phyloP scores from a whole-genome alignment of 2,113 vertebrate genomes.

The Anser brachyrhynchus region DNA sequence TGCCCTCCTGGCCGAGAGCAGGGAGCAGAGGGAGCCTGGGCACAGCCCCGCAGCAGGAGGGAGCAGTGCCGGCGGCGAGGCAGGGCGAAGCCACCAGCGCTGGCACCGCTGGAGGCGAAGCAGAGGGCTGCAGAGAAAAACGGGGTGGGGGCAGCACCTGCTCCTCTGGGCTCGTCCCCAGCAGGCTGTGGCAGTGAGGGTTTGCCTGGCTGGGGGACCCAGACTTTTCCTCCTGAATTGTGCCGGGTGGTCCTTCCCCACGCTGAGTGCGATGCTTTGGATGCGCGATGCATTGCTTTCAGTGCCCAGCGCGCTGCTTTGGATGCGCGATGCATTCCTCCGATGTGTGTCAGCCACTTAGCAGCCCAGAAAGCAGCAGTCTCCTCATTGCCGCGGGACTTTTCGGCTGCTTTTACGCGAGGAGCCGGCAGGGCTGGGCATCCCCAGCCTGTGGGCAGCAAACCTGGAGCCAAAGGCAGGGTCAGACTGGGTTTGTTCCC shows the following conservation, averaged over 20 bases:
- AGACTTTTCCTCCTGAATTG: background rate
- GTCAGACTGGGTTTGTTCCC: background rate
- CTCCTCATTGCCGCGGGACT: background rate
- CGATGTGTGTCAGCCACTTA: background rate
- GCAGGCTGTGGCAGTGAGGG: background rate
- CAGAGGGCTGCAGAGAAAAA: no score
- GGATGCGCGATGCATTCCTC: background rate
- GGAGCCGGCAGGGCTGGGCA: background rate
- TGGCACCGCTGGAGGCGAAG: no score
- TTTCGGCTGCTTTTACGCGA: background rate
- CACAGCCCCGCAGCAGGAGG: background rate
- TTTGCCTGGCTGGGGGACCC: background rate
- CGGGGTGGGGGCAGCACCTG: no score
- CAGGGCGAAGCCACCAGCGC: no score
- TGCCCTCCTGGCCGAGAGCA: background rate
- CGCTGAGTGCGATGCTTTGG: background rate
- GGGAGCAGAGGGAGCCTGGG: background rate
- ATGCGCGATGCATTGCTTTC: background rate
- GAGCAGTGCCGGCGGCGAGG: no score
- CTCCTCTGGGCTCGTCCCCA: no score
- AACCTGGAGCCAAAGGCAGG: background rate
- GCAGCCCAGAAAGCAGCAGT: background rate
- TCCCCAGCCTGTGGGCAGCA: background rate
- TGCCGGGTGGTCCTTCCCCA: background rate
- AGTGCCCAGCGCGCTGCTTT: no score